phyloP scores from a whole-genome alignment of 2,888 invertebrate species.

The Slavum lentiscoides region DNA sequence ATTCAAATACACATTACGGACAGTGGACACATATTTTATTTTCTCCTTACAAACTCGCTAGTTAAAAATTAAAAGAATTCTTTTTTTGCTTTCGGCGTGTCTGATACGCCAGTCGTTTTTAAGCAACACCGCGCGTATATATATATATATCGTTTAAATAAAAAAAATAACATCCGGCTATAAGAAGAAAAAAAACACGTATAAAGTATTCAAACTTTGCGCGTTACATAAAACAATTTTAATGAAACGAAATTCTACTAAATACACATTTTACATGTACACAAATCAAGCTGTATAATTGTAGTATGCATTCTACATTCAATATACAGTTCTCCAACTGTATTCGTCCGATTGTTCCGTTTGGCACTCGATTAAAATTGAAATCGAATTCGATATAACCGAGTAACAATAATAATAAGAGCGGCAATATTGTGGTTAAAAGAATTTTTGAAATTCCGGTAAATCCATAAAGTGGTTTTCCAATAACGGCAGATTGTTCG shows the following conservation, averaged over 20 bases:
- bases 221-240: background rate
- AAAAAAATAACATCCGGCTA: background rate
- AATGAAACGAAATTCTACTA: background rate
- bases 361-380: background rate
- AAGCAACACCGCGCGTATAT: no score
- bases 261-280: background rate
- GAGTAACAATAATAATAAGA: background rate
- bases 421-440: no score
- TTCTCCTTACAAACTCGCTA: no score
- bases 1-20: no score
- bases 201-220: background rate
- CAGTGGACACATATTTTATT: no score
- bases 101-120: no score
- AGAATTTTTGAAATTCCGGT: background rate
- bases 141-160: no score
- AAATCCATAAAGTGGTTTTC: conserved; percentile 27
- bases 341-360: background rate
- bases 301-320: background rate
- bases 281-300: background rate
- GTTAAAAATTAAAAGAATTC: no score
- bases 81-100: no score
- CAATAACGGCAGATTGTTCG: background rate
- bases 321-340: background rate
- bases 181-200: no score
- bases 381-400: background rate